These are phyloP conservation scores for Pachyrhynchus sulphureomaculatus DNA, from an alignment of 1,140 invertebrate species.

Conservation along the genomic window DNA sequence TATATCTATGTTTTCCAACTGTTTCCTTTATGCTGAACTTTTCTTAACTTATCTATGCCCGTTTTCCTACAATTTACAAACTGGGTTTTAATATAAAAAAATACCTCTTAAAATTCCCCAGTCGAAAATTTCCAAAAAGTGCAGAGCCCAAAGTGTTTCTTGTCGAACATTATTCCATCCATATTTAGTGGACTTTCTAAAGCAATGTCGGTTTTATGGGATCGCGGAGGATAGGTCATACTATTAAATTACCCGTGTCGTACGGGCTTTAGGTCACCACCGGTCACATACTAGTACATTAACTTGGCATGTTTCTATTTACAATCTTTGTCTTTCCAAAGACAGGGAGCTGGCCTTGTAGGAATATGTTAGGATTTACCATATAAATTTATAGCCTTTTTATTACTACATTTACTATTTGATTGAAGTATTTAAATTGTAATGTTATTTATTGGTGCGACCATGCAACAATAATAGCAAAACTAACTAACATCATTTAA, in stretches of 20 bases:
- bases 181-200: not conserved
- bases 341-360: not conserved
- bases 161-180: not conserved
- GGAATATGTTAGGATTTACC: not conserved
- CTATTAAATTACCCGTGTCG: not conserved
- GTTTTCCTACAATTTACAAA: too few relatives aligned
- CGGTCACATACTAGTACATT: constrained; percentile 1
- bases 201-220: not conserved
- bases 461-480: too few relatives aligned
- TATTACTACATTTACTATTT: too few relatives aligned
- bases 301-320: not conserved
- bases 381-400: not conserved
- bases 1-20: too few relatives aligned
- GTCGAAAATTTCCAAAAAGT: too few relatives aligned
- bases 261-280: not conserved
- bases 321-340: not conserved
- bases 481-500: too few relatives aligned
- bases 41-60: too few relatives aligned
- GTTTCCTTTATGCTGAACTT: too few relatives aligned
- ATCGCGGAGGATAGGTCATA: not conserved
- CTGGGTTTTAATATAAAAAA: too few relatives aligned
- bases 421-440: too few relatives aligned
- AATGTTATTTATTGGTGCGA: too few relatives aligned
- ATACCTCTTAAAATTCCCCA: too few relatives aligned
- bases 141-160: not conserved